phyloP scores from a whole-genome alignment of 2,888 invertebrate genomes.

The Nephrotoma flavescens region DNA sequence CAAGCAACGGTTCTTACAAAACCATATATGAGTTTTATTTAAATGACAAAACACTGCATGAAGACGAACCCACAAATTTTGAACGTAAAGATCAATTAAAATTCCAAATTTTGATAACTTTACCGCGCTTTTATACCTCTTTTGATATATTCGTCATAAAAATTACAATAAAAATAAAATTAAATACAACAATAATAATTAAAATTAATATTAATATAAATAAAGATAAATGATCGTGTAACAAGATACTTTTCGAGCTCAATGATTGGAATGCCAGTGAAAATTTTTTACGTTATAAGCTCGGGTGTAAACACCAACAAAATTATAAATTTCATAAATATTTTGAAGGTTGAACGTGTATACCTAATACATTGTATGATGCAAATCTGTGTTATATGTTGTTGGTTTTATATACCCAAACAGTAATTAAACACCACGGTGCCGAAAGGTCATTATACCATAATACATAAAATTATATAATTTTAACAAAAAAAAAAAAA shows the following conservation, averaged over 20 bases:
- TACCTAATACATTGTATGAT: neutral
- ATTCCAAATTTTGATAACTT: neutral
- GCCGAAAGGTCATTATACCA: neutral
- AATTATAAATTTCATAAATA: neutral
- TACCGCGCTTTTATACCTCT: neutral
- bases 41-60: neutral
- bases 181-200: neutral
- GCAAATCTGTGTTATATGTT: neutral
- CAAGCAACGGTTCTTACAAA: no score
- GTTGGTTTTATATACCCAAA: neutral
- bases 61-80: neutral
- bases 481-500: neutral
- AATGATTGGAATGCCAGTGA: neutral
- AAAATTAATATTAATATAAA: neutral
- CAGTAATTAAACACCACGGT: neutral
- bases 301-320: neutral
- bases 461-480: neutral
- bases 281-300: neutral
- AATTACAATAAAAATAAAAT: neutral
- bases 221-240: neutral
- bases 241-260: neutral
- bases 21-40: neutral
- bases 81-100: neutral
- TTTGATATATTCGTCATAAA: neutral
- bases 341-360: neutral